Conservation (phyloP, 2,888 invertebrate genomes). For the Orthonychiurus folsomi region DNA sequence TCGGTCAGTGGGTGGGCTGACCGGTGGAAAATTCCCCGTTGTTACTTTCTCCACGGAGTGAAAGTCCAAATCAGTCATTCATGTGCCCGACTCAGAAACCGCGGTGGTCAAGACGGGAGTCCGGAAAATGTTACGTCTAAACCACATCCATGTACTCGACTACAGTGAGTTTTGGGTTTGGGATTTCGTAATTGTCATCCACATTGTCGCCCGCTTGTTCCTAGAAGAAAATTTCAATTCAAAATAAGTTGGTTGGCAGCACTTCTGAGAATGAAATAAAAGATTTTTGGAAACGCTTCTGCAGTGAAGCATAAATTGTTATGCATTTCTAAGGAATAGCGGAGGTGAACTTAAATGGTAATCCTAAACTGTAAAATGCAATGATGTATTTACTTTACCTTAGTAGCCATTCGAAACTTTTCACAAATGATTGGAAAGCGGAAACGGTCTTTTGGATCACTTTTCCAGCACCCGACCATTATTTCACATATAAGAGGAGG, state of each 20-base stretch:
- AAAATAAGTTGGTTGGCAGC: conserved; percentile 5
- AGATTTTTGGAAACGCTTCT: too few species aligned
- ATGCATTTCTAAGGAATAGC: too few species aligned
- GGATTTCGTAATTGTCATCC: conserved; percentile 21
- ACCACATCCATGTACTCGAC: conserved; percentile 32
- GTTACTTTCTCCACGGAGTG: too few species aligned
- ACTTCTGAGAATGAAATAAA: background rate
- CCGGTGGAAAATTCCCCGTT: too few species aligned
- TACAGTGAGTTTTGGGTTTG: conserved; percentile 18
- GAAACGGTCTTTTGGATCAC: conserved; percentile 66
- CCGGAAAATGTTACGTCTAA: background rate
- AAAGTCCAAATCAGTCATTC: background rate
- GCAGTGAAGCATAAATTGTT: too few species aligned
- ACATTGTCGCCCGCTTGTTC: background rate
- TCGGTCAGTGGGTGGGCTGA: too few species aligned
- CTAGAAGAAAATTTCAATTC: background rate
- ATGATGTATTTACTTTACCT: background rate
- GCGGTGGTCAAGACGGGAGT: background rate
- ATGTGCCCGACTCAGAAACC: background rate
- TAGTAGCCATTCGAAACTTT: conserved; percentile 45
- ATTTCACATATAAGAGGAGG: conserved; percentile 62
- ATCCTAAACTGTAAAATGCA: conserved; percentile 1
- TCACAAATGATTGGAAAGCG: conserved; percentile 62
- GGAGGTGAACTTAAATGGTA: too few species aligned
- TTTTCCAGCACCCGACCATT: conserved; percentile 72